These are phyloP conservation scores for Drosophila lacertosa DNA, from an alignment of 1,140 invertebrate species.

Conservation along the genomic window DNA sequence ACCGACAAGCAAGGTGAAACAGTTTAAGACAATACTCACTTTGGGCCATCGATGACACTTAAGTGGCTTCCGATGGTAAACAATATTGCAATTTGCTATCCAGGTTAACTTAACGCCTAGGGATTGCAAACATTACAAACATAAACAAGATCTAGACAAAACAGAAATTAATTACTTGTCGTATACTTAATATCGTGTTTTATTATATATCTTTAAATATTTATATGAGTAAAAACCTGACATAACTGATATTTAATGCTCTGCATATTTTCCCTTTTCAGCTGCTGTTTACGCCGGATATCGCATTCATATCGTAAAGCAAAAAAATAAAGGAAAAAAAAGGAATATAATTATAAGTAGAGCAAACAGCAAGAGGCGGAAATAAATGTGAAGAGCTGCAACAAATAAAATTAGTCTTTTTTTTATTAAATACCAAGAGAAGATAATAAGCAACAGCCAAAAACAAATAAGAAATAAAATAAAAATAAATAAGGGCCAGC, in stretches of 20 bases:
- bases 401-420: constrained; percentile 19
- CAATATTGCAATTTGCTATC: too few relatives aligned
- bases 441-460: constrained; percentile 40
- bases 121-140: too few relatives aligned
- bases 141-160: too few relatives aligned
- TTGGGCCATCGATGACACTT: too few relatives aligned
- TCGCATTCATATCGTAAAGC: constrained; percentile 48
- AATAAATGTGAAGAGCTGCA: constrained; percentile 11
- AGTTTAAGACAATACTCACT: too few relatives aligned
- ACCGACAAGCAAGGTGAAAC: too few relatives aligned
- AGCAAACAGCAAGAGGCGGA: not conserved
- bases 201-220: not conserved
- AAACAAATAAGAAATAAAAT: constrained; percentile 13
- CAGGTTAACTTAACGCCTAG: too few relatives aligned
- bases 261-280: constrained; percentile 11
- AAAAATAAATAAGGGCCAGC: constrained; percentile 19
- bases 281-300: constrained; percentile 40
- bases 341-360: not conserved
- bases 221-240: not conserved
- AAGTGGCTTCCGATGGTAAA: too few relatives aligned
- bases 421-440: constrained; percentile 23
- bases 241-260: not conserved
- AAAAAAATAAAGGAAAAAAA: constrained; percentile 3
- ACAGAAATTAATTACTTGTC: too few relatives aligned
- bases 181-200: too few relatives aligned